Percentiles rank a stretch among this genome's conserved stretches.
phyloP scores from a whole-genome alignment of 2,113 vertebrate species.

The Stegastes partitus region DNA sequence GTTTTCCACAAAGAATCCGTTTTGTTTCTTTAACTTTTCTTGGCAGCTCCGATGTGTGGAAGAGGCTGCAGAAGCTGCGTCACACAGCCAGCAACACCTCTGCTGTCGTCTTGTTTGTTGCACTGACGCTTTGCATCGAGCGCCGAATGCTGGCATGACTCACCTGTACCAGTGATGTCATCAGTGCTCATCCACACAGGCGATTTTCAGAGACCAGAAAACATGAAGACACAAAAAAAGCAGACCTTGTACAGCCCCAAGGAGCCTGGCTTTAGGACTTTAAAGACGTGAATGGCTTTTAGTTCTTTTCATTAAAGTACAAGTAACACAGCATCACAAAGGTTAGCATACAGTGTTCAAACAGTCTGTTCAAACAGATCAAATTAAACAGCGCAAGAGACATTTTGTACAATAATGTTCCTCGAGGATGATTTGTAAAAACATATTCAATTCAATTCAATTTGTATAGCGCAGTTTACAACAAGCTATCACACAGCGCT shows the following conservation, averaged over 20 bases:
- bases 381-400: too few relatives aligned
- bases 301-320: neutral
- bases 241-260: neutral
- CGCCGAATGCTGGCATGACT: conserved; percentile 64
- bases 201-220: neutral
- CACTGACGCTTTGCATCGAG: conserved; percentile 47
- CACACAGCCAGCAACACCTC: conserved; percentile 68
- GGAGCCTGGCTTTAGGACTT: neutral
- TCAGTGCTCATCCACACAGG: conserved; percentile 23
- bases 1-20: conserved; percentile 19
- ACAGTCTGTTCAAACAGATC: too few relatives aligned
- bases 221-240: conserved; percentile 5
- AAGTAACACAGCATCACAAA: neutral
- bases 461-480: too few relatives aligned
- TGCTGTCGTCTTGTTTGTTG: conserved; percentile 65
- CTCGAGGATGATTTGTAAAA: too few relatives aligned
- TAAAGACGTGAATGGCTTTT: neutral
- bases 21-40: conserved; percentile 16
- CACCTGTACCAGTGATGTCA: conserved; percentile 71
- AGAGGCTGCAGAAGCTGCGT: conserved; percentile 56
- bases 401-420: too few relatives aligned
- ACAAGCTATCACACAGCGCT: too few relatives aligned
- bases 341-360: too few relatives aligned
- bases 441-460: too few relatives aligned
- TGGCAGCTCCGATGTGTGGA: conserved; percentile 47